Base-by-base conservation (phyloP, 1,140 invertebrate genomes). In the Drosophila insularis region DNA sequence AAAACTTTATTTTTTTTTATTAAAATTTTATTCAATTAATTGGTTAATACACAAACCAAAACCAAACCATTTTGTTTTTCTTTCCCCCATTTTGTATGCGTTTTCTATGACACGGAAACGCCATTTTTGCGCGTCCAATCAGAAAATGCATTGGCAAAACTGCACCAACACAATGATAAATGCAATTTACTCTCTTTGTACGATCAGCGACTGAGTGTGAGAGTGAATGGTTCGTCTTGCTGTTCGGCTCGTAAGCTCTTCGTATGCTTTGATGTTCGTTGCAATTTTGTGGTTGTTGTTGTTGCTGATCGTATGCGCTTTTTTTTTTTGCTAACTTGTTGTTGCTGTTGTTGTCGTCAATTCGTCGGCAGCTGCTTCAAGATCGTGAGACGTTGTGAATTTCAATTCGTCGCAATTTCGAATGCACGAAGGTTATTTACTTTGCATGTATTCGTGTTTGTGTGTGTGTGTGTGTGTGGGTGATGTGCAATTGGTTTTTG, bases 401-500 rank as follows among this genome's bases (percentile, higher is more conserved):
- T 87, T 82, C 63, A 87, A 87, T 87, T 87, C 69, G 82, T 82
- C 70, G 81, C 27, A 31, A 63, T 65, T 71, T 65, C 40, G 53
- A 73, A 35, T 74, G 58, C 70, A 78, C 82, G 84, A 79, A 71
- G 68, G 31, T 43, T 63, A 21, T 11, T 50, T 50, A 21, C 2
- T 37, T 37, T 1, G n/a, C n/a, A n/a, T n/a, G n/a, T n/a, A n/a
- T n/a, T n/a, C n/a, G 50, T 35, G 32, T 23, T 14, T 3, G 39
- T 58, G 66, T 62, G 70, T 76, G 64, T 46, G 50, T 63, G 32
- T 40, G 54, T 64, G 2, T 31, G 13, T 70, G 43, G 8, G 43
- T 32, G 19, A 70, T 77, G 69, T 71, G 74, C 69, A 35, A 39
- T 23, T 54, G 37, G 37, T 17, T 56, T 31, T 27, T 56, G 54